Conservation (phyloP, 2,888 invertebrate genomes). For the Cantharis rufa region DNA sequence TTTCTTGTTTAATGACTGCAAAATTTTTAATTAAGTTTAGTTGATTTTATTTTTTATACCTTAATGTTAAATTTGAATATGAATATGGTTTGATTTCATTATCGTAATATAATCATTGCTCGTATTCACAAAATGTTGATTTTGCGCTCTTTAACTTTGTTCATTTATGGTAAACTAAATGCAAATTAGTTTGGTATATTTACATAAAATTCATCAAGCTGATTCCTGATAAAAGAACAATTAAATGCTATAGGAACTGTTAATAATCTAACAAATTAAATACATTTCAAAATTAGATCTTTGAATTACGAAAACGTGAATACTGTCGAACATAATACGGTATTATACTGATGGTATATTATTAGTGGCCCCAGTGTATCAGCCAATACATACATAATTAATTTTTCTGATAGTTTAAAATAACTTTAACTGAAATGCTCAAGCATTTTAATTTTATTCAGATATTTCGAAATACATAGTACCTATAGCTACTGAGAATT, state of each 20-base stretch:
- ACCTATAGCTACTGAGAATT: background rate
- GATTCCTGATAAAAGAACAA: background rate
- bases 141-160: conserved; percentile 42
- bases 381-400: background rate
- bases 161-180: conserved; percentile 42
- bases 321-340: background rate
- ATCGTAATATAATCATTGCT: conserved; percentile 34
- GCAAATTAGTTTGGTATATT: conserved; percentile 18
- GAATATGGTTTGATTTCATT: conserved; percentile 42
- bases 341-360: background rate
- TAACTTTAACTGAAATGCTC: background rate
- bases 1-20: too few species aligned
- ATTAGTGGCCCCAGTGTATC: background rate
- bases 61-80: conserved; percentile 40
- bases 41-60: background rate
- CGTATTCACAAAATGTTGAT: conserved; percentile 39
- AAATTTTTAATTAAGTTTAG: background rate
- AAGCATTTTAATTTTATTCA: background rate
- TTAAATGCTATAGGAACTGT: background rate
- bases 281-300: background rate
- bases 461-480: background rate
- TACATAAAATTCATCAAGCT: background rate
- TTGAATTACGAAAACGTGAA: background rate
- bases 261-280: background rate
- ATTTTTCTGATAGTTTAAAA: background rate